phyloP scores from a whole-genome alignment of 2,797 vertebrate genomes.

The Channallabes apus region DNA sequence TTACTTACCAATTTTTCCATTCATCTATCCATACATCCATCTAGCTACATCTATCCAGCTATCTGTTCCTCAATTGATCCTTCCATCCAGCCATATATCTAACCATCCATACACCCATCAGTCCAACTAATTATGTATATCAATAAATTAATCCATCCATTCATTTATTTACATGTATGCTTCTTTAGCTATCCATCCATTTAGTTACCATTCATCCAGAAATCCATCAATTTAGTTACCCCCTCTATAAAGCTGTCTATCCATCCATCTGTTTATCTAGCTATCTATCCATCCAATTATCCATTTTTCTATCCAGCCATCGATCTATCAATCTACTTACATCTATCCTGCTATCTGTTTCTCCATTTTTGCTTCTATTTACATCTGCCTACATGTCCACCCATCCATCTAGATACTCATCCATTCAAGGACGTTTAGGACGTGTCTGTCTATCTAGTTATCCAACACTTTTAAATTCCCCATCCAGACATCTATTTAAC shows the following conservation, averaged over 20 bases:
- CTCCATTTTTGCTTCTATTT: no score
- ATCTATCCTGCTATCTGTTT: no score
- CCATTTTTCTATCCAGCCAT: neutral
- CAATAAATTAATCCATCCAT: neutral
- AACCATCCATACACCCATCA: neutral
- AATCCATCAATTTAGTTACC: neutral
- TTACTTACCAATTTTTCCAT: neutral
- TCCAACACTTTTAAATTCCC: neutral
- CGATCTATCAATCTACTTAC: neutral
- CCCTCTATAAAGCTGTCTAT: neutral
- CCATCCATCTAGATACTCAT: neutral
- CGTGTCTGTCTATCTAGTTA: neutral
- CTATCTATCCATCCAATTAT: neutral
- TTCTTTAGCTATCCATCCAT: neutral
- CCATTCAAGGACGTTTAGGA: neutral
- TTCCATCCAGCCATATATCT: neutral
- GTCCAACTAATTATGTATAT: neutral
- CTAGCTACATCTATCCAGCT: no score
- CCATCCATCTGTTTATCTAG: neutral
- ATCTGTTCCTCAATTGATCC: no score
- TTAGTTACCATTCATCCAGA: neutral
- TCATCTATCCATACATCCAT: no score
- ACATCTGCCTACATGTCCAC: neutral
- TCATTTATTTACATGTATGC: neutral
- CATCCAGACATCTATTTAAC: neutral